A percentile compares a stretch with the other conserved stretches of the same genome.
These are phyloP conservation scores for Piaya cayana DNA, from an alignment of 2,113 vertebrate species.

Conservation along the genomic window DNA sequence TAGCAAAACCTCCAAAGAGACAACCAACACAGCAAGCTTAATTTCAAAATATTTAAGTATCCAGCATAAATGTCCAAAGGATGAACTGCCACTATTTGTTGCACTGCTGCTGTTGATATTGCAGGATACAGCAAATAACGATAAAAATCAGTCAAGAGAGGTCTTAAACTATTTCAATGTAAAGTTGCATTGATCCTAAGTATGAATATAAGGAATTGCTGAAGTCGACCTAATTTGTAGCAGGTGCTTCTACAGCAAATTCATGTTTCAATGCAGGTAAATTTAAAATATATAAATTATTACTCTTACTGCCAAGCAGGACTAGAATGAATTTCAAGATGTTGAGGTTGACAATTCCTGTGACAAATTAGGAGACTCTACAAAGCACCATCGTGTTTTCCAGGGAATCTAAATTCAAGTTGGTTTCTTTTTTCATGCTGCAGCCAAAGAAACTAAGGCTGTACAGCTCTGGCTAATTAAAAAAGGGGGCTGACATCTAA, in stretches of 20 bases:
- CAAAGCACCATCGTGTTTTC: background rate
- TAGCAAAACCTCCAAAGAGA: background rate
- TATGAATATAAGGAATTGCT: accelerated
- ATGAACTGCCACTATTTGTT: background rate
- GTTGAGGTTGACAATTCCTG: background rate
- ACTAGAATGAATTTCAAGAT: background rate
- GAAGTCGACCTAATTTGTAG: background rate
- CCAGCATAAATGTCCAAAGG: background rate
- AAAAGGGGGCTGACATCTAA: background rate
- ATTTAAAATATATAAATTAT: background rate
- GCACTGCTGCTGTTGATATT: background rate
- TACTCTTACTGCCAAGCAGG: background rate
- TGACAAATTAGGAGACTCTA: background rate
- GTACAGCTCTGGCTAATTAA: background rate
- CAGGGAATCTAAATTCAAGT: background rate
- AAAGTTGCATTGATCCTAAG: background rate
- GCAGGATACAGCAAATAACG: background rate
- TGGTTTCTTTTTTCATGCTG: background rate
- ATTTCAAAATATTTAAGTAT: background rate
- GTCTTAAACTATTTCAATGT: background rate
- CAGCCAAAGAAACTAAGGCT: background rate
- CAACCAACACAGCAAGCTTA: background rate
- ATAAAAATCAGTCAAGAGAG: background rate
- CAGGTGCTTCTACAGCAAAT: background rate
- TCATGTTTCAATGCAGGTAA: background rate